phyloP scores from a whole-genome alignment of 2,797 vertebrate species.

The Falco novaeseelandiae region DNA sequence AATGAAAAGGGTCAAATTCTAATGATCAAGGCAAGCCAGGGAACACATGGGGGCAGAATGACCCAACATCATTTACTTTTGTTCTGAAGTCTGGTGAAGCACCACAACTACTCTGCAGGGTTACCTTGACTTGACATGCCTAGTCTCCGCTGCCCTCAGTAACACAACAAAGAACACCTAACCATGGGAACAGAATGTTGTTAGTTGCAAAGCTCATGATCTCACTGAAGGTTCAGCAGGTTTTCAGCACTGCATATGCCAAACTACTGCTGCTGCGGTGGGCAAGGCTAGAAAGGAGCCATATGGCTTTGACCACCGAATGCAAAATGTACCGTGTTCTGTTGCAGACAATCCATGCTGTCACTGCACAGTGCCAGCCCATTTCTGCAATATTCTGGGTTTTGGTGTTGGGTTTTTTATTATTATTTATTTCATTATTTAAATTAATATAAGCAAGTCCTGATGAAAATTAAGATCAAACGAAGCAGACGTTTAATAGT shows the following conservation, averaged over 20 bases:
- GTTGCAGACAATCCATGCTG: not conserved
- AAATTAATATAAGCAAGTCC: not conserved
- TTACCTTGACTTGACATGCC: not conserved
- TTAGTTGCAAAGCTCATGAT: not conserved
- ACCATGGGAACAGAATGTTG: not conserved
- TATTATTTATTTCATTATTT: not conserved
- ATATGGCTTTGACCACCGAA: not conserved
- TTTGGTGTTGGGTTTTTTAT: accelerated
- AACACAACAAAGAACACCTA: not conserved
- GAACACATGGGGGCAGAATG: not conserved
- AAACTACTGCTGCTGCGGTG: not conserved
- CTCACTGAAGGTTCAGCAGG: not conserved
- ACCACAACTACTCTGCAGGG: not conserved
- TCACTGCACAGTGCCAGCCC: not conserved
- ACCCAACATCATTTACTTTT: not conserved
- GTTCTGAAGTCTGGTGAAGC: not conserved
- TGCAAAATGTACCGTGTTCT: not conserved
- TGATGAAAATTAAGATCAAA: not conserved
- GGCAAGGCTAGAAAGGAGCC: not conserved
- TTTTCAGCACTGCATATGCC: not conserved
- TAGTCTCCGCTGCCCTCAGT: not conserved
- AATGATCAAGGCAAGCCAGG: not conserved
- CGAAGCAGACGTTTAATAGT: not conserved
- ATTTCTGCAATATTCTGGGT: not conserved
- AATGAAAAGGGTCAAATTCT: not conserved